Percentiles rank a stretch among this genome's conserved stretches.
phyloP scores from a whole-genome alignment of 2,113 vertebrate species.

The Acrocephalus arundinaceus region DNA sequence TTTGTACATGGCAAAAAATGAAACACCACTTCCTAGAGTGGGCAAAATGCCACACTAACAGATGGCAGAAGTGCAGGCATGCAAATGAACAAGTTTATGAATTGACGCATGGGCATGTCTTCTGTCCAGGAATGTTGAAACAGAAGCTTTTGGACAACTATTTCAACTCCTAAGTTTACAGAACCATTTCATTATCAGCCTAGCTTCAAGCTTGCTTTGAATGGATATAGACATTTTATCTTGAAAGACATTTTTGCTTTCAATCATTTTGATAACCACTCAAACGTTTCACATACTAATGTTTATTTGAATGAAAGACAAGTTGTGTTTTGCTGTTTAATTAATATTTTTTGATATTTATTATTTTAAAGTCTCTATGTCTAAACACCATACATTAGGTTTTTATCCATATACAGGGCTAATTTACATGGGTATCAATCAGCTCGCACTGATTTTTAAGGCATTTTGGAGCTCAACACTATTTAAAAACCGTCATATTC shows the following conservation, averaged over 20 bases:
- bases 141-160: slow-evolving; percentile 21
- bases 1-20: background rate
- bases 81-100: slow-evolving; percentile 44
- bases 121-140: slow-evolving; percentile 47
- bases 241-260: background rate
- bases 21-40: background rate
- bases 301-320: background rate
- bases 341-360: background rate
- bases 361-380: background rate
- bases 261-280: background rate
- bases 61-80: slow-evolving; percentile 31
- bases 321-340: background rate
- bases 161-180: background rate
- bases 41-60: slow-evolving; percentile 42
- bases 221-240: background rate
- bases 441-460: background rate
- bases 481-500: background rate
- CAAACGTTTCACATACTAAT: background rate
- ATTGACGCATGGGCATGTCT: background rate
- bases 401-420: background rate
- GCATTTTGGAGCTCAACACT: background rate
- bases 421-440: background rate
- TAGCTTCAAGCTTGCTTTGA: background rate
- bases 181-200: background rate
- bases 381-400: background rate